Conservation (phyloP, 2,888 invertebrate species). For the Drosophila kambysellisi region DNA sequence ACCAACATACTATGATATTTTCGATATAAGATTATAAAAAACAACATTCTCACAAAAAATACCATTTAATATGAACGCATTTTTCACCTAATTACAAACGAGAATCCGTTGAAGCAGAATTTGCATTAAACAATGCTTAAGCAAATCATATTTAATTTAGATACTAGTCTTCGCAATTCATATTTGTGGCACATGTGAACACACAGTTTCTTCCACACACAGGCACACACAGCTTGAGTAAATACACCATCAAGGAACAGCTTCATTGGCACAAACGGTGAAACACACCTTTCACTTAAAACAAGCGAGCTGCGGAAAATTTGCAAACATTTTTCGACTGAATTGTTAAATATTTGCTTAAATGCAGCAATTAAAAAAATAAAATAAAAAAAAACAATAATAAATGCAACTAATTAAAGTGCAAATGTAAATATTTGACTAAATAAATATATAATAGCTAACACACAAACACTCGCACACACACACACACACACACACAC, state of each 20-base stretch:
- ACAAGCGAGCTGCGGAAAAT: constrained; percentile 11
- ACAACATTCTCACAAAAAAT: no score
- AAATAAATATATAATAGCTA: constrained; percentile 45
- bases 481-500: neutral
- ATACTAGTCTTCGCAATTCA: neutral
- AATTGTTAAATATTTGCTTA: constrained; percentile 48
- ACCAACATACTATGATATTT: no score
- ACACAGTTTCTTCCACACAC: constrained; percentile 8
- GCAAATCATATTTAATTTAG: neutral
- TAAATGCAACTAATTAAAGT: constrained; percentile 69
- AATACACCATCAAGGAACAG: constrained; percentile 48
- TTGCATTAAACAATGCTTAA: no score
- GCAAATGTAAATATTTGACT: constrained; percentile 70
- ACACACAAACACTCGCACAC: constrained; percentile 8
- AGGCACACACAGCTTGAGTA: constrained; percentile 7
- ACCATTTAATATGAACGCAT: no score
- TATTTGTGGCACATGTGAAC: constrained; percentile 15
- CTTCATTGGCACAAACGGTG: constrained; percentile 66
- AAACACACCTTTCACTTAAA: constrained; percentile 15
- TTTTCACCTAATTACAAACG: no score
- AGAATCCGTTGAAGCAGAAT: no score
- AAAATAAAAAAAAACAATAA: constrained; percentile 23
- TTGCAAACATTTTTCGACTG: constrained; percentile 13
- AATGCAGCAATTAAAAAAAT: constrained; percentile 2
- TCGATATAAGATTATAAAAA: no score